phyloP scores from a whole-genome alignment of 2,888 invertebrate species.

The Zygaena filipendulae region DNA sequence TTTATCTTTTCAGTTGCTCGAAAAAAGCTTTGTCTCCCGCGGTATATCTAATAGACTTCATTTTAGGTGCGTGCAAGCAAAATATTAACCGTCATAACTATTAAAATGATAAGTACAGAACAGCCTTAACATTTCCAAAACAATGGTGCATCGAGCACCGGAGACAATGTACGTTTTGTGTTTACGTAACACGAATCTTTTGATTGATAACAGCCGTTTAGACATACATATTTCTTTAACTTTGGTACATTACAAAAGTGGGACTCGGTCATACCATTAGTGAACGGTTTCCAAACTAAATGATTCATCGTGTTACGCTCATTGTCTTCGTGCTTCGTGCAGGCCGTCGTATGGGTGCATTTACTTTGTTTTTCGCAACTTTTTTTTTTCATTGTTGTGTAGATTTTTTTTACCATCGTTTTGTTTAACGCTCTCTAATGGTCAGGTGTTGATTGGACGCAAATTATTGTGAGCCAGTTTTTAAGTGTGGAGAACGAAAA shows the following conservation, averaged over 20 bases:
- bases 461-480: conserved; percentile 30
- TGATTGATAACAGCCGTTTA: conserved; percentile 42
- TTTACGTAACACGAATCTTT: conserved; percentile 24
- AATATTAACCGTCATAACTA: no score
- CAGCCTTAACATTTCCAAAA: no score
- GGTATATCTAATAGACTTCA: no score
- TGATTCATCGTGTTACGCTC: conserved; percentile 42
- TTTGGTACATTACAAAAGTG: conserved; percentile 38
- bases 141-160: no score
- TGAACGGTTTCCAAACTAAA: conserved; percentile 40
- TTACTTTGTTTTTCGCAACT: conserved; percentile 25
- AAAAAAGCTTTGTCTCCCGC: no score
- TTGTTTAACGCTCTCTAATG: conserved; percentile 37
- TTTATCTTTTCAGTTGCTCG: no score
- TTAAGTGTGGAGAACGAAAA: conserved; percentile 19
- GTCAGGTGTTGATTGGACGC: conserved; percentile 36
- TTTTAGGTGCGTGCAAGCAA: no score
- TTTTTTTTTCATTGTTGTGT: no score
- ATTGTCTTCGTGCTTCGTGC: conserved; percentile 36
- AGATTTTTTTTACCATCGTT: no score
- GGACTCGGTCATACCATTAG: conserved; percentile 33
- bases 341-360: conserved; percentile 25
- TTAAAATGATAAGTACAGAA: no score
- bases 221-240: conserved; percentile 26
- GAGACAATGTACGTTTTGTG: no score